phyloP scores from a whole-genome alignment of 2,888 invertebrate genomes.

The Lithophane socia region DNA sequence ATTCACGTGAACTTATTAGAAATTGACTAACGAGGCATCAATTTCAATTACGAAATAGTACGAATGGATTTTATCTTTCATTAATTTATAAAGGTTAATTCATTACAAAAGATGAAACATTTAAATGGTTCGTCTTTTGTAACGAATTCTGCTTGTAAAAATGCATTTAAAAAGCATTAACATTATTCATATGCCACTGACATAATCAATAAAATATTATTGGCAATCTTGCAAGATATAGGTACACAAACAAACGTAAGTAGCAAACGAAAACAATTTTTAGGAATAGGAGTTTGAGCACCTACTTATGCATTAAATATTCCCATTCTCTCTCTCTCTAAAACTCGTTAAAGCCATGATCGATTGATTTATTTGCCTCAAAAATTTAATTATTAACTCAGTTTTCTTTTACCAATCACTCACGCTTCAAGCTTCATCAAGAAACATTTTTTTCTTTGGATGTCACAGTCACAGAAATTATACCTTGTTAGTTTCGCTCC shows the following conservation, averaged over 20 bases:
- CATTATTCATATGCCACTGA: background rate
- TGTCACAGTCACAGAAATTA: conserved; percentile 59
- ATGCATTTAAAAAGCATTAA: background rate
- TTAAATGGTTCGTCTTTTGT: background rate
- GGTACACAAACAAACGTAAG: too few relatives aligned
- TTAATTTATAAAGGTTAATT: conserved; percentile 26
- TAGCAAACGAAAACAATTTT: too few relatives aligned
- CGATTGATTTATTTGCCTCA: conserved; percentile 11
- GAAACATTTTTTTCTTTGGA: conserved; percentile 56
- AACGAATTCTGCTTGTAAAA: conserved; percentile 9
- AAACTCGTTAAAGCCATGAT: background rate
- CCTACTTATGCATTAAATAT: too few relatives aligned
- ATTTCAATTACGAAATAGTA: conserved; percentile 22
- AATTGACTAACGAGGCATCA: background rate
- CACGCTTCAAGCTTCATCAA: conserved; percentile 64
- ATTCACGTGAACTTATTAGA: conserved; percentile 3
- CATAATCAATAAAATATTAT: background rate
- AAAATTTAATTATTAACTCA: conserved; percentile 21
- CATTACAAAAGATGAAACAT: conserved; percentile 32
- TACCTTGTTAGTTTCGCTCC: conserved; percentile 59
- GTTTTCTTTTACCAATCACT: conserved; percentile 43
- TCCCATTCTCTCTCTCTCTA: too few relatives aligned
- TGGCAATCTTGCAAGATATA: background rate
- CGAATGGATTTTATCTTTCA: conserved; percentile 21
- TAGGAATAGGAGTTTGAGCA: too few relatives aligned